A percentile compares a stretch with the other conserved stretches of the same genome.
These are phyloP conservation scores for Formica aserva DNA, from an alignment of 2,888 invertebrate genomes.

Conservation along the genomic window DNA sequence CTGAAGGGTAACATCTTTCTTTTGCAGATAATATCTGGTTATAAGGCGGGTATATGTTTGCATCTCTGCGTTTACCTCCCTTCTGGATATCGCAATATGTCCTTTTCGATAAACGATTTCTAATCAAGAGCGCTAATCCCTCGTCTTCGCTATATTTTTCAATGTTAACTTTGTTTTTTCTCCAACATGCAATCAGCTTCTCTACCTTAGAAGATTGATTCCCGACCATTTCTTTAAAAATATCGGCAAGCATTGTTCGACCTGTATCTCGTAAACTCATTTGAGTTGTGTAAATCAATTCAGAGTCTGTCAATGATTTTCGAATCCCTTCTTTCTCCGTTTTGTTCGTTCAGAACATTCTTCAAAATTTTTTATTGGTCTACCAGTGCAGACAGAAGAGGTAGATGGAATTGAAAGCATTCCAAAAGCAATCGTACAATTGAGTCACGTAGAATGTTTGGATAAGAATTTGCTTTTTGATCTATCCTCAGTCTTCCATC, in stretches of 20 bases:
- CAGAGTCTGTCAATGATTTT: conserved; percentile 1
- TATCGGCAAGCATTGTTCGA: not conserved
- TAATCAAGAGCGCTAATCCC: not conserved
- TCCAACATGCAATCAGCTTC: not conserved
- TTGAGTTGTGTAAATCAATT: not conserved
- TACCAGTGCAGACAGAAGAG: not conserved
- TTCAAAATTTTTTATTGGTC: not conserved
- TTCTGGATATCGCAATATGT: not conserved
- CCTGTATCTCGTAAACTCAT: conserved; percentile 6
- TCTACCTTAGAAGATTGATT: not conserved
- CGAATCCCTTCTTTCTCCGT: not conserved
- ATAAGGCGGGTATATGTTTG: not conserved
- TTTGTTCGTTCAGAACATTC: conserved; percentile 16
- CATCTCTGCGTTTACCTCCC: not conserved
- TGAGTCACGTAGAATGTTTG: not conserved
- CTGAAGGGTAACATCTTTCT: not conserved
- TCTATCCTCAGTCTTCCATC: not conserved
- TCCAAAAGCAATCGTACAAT: conserved; percentile 7
- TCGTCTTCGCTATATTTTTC: conserved; percentile 2
- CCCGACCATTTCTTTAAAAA: not conserved
- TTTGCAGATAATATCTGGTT: conserved; percentile 13
- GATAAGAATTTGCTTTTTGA: conserved; percentile 19
- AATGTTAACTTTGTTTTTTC: not conserved
- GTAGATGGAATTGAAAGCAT: not conserved
- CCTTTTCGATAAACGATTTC: conserved; percentile 9